Percentiles rank a stretch among this genome's conserved stretches.
phyloP scores from a whole-genome alignment of 2,888 invertebrate species.

The Cephonodes hylas region DNA sequence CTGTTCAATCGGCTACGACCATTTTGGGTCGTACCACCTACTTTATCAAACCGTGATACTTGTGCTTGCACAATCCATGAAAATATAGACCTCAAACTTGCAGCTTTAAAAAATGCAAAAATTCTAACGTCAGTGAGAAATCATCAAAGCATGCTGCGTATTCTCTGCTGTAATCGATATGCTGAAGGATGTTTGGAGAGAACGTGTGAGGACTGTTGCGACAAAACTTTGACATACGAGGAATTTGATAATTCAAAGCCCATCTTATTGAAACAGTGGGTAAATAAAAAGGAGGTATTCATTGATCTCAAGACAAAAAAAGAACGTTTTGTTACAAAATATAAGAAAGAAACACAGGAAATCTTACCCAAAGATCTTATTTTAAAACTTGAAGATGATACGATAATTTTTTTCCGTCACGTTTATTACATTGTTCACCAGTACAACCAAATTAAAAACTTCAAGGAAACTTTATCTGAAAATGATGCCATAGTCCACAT shows the following conservation, averaged over 20 bases:
- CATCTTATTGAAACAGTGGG: constrained; percentile 13
- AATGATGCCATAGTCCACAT: constrained; percentile 23
- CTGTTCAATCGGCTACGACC: constrained; percentile 25
- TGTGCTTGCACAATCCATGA: constrained; percentile 30
- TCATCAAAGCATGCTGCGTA: constrained; percentile 26
- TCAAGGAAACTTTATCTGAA: constrained; percentile 23
- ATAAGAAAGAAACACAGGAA: constrained; percentile 10
- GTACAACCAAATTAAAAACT: constrained; percentile 12
- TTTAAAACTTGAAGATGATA: constrained; percentile 14
- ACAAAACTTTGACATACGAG: constrained; percentile 23
- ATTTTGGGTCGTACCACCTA: constrained; percentile 33
- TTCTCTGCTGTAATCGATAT: constrained; percentile 29
- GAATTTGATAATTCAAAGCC: constrained; percentile 13
- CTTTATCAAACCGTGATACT: constrained; percentile 27
- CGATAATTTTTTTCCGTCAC: constrained; percentile 14
- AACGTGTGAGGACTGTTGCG: constrained; percentile 25
- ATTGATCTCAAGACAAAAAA: constrained; percentile 17
- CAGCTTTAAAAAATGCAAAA: constrained; percentile 26
- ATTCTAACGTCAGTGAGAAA: constrained; percentile 26
- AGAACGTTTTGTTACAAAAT: constrained; percentile 15
- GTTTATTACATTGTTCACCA: constrained; percentile 17
- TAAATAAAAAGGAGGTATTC: constrained; percentile 9
- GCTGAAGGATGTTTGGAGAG: constrained; percentile 26
- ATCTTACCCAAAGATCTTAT: constrained; percentile 6
- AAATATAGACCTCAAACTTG: constrained; percentile 27